Evolutionary conservation across 2,888 invertebrate genomes (phyloP), one percentile per base, ranked within the genome.

Genomic region (Machimus atricapillus): DNA sequence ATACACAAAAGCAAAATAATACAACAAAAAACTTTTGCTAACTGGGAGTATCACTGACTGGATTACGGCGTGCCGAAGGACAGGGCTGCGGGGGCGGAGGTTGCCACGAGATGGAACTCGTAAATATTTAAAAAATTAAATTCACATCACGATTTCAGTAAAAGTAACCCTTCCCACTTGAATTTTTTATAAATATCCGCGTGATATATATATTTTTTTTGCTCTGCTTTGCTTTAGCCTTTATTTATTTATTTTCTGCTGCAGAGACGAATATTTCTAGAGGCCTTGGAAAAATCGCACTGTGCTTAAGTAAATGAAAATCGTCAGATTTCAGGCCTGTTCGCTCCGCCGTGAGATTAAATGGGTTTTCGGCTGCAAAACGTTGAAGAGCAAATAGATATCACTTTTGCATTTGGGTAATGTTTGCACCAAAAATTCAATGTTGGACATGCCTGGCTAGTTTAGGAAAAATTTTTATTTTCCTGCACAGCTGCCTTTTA

Each of bases 101-200:
- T n/a, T 19, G 37, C 40, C 40, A 40, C 76, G 40, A 76, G 76
- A 34, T 76, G 76, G 37, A 76, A n/a, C 76, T 76, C 76, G 76
- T 76, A 76, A 76, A 76, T 76, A 76, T 76, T 76, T 76, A 40
- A 76, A 76, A 76, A 76, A 76, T 76, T 76, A 76, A 76, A 76
- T 76, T 76, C 76, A 76, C 37, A 76, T 76, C 76, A 76, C 76
- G 76, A 76, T 76, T 40, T 76, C 76, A 76, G 76, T 76, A 76
- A 76, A 76, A 76, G 76, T 76, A 76, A 40, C 40, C 34, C 76
- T 34, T 19, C 76, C 76, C 76, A 76, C 27, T 76, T 76, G 76
- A 76, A 76, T 76, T 76, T 76, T 76, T 76, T 76, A 76, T 76
- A 76, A 76, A 76, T 34, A 37, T 76, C 37, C 76, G 76, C 76